Evolutionary conservation across 2,888 invertebrate species (phyloP).

Genomic region (Tridacna crocea): DNA sequence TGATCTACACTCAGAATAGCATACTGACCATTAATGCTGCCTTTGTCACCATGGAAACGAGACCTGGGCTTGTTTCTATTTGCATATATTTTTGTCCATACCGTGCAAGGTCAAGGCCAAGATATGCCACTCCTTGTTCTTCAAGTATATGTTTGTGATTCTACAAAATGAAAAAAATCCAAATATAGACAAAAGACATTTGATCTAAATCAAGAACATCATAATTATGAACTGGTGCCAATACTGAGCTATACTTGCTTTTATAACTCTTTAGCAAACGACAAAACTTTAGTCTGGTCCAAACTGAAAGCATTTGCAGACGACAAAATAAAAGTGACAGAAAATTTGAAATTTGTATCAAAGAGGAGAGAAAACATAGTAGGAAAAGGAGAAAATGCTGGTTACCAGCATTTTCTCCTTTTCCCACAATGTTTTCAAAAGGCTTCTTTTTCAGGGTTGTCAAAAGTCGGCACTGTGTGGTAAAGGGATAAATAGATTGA

Average conservation of each 20-base stretch:
- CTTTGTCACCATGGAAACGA: slow-evolving; percentile 18
- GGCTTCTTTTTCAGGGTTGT: background rate
- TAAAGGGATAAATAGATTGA: background rate
- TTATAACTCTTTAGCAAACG: too few species aligned
- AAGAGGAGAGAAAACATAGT: too few species aligned
- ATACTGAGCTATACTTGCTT: too few species aligned
- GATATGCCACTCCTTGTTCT: slow-evolving; percentile 31
- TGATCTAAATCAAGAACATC: too few species aligned
- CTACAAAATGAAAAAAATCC: slow-evolving; percentile 17
- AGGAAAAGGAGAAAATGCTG: too few species aligned
- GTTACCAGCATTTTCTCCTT: background rate
- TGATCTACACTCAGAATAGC: too few species aligned
- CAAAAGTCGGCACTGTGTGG: background rate
- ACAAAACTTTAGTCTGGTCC: too few species aligned
- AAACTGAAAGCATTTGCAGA: too few species aligned
- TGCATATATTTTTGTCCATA: background rate
- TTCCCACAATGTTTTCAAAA: background rate
- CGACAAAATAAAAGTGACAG: too few species aligned
- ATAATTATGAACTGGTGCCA: too few species aligned
- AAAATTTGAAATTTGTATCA: too few species aligned
- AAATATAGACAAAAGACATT: background rate
- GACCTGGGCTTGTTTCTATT: slow-evolving; percentile 22
- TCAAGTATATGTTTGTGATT: slow-evolving; percentile 28
- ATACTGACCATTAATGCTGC: slow-evolving; percentile 38
- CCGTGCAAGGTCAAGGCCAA: slow-evolving; percentile 29